phyloP scores from a whole-genome alignment of 2,888 invertebrate genomes.

The Drosophila mimetica region DNA sequence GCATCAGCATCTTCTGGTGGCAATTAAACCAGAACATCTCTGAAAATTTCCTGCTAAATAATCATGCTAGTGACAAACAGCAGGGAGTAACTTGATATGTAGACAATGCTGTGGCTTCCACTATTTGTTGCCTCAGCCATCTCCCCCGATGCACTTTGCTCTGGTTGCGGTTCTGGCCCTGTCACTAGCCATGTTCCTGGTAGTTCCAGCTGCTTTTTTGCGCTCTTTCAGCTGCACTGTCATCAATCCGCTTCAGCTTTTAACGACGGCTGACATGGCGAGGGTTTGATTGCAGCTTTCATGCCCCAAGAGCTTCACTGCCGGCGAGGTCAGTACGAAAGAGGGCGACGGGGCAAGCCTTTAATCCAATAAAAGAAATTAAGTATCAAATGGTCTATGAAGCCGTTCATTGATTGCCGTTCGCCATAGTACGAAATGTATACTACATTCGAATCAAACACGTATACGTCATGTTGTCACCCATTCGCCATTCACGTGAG shows the following conservation, averaged over 20 bases:
- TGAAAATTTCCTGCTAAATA: conserved; percentile 26
- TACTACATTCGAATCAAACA: conserved; percentile 33
- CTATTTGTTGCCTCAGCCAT: conserved; percentile 19
- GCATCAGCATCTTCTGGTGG: conserved; percentile 1
- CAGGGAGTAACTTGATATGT: conserved; percentile 15
- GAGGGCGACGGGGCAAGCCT: conserved; percentile 20
- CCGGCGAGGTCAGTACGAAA: conserved; percentile 30
- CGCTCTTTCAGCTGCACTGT: conserved; percentile 24
- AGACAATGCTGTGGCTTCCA: conserved; percentile 2
- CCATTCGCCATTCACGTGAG: conserved; percentile 7
- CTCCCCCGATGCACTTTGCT: conserved; percentile 8
- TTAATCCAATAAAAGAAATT: conserved; percentile 79
- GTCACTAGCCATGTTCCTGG: conserved; percentile 9
- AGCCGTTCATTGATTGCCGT: conserved; percentile 57
- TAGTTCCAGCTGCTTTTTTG: neutral
- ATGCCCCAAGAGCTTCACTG: conserved; percentile 16
- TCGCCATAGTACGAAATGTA: neutral
- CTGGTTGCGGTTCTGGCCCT: conserved; percentile 24
- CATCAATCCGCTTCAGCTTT: conserved; percentile 61
- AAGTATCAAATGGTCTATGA: conserved; percentile 69
- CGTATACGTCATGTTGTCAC: conserved; percentile 43
- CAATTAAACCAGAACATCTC: conserved; percentile 16
- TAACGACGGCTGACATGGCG: conserved; percentile 22
- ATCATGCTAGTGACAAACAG: conserved; percentile 17
- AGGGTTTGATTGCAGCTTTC: conserved; percentile 60